phyloP scores from a whole-genome alignment of 2,113 vertebrate genomes.

The Lophotis ruficrista region DNA sequence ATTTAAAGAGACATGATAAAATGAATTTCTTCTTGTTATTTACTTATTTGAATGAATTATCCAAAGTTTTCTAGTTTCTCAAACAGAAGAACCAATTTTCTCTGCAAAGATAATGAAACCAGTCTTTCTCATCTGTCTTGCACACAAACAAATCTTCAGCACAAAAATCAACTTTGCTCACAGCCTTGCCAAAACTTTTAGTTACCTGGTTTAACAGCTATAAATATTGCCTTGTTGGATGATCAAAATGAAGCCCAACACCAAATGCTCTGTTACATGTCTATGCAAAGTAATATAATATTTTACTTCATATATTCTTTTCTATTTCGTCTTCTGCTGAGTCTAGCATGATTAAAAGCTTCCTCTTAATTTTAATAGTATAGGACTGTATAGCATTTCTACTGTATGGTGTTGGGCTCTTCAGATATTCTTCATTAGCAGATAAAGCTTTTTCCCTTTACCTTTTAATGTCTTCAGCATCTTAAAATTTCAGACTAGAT shows the following conservation, averaged over 20 bases:
- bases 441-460: neutral
- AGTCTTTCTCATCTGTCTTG: neutral
- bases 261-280: neutral
- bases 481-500: neutral
- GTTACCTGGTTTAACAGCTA: neutral
- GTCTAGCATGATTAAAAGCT: neutral
- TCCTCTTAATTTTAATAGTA: neutral
- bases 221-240: neutral
- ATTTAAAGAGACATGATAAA: slow-evolving; percentile 28
- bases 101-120: neutral
- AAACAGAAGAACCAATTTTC: neutral
- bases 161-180: neutral
- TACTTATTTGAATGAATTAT: neutral
- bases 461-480: neutral
- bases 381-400: neutral
- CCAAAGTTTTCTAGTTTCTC: neutral
- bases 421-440: neutral
- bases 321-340: neutral
- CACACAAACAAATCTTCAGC: neutral
- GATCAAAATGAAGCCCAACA: neutral
- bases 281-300: neutral
- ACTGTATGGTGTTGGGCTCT: neutral
- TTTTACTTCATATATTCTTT: neutral
- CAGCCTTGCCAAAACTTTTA: neutral
- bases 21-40: neutral